Evolutionary conservation across 2,797 vertebrate species (phyloP).

Genomic region (Melanotaenia maccullochi): DNA sequence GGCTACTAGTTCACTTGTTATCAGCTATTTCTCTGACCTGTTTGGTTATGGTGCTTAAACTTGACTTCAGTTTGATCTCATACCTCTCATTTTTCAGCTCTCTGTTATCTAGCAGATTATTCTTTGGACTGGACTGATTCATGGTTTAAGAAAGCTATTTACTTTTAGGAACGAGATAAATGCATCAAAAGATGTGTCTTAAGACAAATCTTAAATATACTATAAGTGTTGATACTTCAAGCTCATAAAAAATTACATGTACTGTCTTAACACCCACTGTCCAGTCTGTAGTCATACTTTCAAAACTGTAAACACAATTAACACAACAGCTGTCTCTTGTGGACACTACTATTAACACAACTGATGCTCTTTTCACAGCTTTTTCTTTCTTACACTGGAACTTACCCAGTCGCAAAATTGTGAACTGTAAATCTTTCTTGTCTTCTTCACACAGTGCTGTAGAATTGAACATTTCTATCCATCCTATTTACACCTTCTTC

Average conservation of each 20-base stretch:
- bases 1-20: no score
- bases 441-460: neutral
- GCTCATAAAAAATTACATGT: no score
- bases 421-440: neutral
- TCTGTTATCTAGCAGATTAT: neutral
- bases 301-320: neutral
- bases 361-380: neutral
- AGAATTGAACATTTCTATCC: neutral
- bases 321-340: neutral
- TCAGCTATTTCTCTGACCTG: no score
- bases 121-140: constrained; percentile 18
- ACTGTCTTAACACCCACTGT: no score
- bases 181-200: constrained; percentile 8
- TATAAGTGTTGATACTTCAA: no score
- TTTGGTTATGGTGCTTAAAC: no score
- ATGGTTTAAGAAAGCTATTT: constrained; percentile 28
- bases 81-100: no score
- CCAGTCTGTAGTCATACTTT: neutral
- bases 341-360: neutral
- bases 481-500: no score
- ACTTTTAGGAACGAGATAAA: constrained; percentile 9
- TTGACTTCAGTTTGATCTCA: no score
- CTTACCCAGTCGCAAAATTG: neutral
- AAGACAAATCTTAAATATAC: neutral
- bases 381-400: neutral